phyloP scores from a whole-genome alignment of 2,888 invertebrate genomes.

The Heteromurus nitidus region DNA sequence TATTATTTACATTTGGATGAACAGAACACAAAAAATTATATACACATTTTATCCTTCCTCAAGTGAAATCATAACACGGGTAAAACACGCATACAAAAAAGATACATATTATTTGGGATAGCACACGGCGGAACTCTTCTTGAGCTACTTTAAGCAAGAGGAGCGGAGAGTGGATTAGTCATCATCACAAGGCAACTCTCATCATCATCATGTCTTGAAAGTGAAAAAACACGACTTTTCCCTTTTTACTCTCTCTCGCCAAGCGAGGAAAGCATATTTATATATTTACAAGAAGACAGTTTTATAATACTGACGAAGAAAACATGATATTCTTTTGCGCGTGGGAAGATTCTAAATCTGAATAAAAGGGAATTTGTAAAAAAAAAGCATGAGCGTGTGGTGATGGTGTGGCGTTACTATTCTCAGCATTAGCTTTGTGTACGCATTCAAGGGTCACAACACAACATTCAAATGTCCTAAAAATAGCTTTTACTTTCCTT shows the following conservation, averaged over 20 bases:
- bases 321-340: conserved; percentile 11
- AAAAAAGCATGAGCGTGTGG: background rate
- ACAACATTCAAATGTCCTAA: no score
- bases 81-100: background rate
- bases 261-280: conserved; percentile 30
- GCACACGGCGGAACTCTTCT: conserved; percentile 24
- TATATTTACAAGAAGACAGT: background rate
- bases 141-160: conserved; percentile 14
- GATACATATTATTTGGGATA: conserved; percentile 16
- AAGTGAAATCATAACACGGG: conserved; percentile 45
- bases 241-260: conserved; percentile 11
- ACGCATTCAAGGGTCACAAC: conserved; percentile 6
- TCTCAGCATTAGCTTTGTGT: background rate
- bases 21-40: no score
- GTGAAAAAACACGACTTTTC: conserved; percentile 26
- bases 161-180: conserved; percentile 48
- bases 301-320: background rate
- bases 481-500: background rate
- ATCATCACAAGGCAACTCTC: conserved; percentile 51
- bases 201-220: conserved; percentile 35
- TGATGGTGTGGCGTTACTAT: background rate
- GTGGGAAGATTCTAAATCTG: conserved; percentile 43
- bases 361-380: background rate
- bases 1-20: no score
- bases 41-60: no score